These are phyloP conservation scores for Phataginus tricuspis DNA, from an alignment of 2,797 vertebrate species.

Conservation along the genomic window DNA sequence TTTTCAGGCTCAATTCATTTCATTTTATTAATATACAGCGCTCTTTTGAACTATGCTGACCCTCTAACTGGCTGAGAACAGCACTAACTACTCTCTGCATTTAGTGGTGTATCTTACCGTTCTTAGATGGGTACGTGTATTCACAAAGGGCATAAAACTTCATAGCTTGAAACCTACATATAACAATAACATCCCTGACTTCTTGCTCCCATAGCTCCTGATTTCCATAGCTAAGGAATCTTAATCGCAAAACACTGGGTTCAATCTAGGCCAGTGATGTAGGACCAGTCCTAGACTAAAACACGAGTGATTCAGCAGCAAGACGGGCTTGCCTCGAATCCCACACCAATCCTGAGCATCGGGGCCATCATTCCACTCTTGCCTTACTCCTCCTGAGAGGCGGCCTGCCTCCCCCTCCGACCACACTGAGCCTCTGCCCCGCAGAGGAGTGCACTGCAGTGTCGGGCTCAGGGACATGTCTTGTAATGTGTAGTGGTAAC, in stretches of 20 bases:
- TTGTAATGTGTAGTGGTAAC: background rate
- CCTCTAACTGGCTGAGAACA: constrained; percentile 8
- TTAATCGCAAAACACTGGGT: background rate
- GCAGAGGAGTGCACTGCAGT: background rate
- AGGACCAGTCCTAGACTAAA: background rate
- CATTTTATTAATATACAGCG: constrained; percentile 22
- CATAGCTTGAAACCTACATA: constrained; percentile 4
- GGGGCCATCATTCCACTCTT: background rate
- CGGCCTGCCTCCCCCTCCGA: background rate
- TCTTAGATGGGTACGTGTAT: background rate
- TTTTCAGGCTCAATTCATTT: constrained; percentile 5
- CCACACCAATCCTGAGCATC: background rate
- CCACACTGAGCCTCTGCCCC: background rate
- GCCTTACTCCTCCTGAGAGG: background rate
- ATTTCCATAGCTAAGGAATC: background rate
- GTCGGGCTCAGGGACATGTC: too few species aligned
- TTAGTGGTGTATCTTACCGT: background rate
- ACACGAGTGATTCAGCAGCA: background rate
- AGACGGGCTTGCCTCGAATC: background rate
- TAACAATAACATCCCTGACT: background rate
- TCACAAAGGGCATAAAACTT: background rate
- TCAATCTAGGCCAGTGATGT: background rate
- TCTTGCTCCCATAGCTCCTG: background rate
- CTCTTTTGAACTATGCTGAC: constrained; percentile 30
- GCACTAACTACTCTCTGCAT: background rate